A percentile compares a stretch with the other conserved stretches of the same genome.
These are phyloP conservation scores for Taenioides sp. DNA, from an alignment of 2,797 vertebrate genomes.

Conservation along the genomic window DNA sequence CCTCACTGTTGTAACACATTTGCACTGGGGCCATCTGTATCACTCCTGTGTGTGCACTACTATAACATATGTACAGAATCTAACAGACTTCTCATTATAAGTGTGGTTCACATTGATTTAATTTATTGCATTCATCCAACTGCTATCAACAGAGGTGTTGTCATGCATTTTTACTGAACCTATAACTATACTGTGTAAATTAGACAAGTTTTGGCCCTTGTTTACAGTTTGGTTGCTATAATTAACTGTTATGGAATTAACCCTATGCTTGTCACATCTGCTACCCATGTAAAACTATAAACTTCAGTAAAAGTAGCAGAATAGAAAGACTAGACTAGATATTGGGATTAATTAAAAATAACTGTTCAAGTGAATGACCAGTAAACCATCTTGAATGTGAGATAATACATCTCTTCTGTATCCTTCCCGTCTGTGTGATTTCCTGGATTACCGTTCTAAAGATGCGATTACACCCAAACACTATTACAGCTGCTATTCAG, in stretches of 20 bases:
- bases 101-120: not conserved
- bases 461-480: constrained; percentile 54
- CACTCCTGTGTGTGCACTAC: not conserved
- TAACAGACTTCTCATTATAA: not conserved
- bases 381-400: not conserved
- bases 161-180: too few species aligned
- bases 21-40: not conserved
- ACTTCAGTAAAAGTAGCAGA: too few species aligned
- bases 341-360: not conserved
- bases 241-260: too few species aligned
- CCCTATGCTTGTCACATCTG: too few species aligned
- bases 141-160: not conserved
- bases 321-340: too few species aligned
- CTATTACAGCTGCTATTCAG: constrained; percentile 51
- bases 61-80: not conserved
- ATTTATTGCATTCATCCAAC: not conserved
- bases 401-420: constrained; percentile 54
- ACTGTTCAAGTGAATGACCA: not conserved
- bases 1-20: not conserved
- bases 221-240: too few species aligned
- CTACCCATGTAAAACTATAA: too few species aligned
- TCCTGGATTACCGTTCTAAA: constrained; percentile 62
- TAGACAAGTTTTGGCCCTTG: too few species aligned
- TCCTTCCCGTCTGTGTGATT: constrained; percentile 53
- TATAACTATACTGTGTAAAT: too few species aligned